Evolutionary conservation across 23 tunicate species (phyloP).

Genomic region (Trididemnum nubilum): DNA sequence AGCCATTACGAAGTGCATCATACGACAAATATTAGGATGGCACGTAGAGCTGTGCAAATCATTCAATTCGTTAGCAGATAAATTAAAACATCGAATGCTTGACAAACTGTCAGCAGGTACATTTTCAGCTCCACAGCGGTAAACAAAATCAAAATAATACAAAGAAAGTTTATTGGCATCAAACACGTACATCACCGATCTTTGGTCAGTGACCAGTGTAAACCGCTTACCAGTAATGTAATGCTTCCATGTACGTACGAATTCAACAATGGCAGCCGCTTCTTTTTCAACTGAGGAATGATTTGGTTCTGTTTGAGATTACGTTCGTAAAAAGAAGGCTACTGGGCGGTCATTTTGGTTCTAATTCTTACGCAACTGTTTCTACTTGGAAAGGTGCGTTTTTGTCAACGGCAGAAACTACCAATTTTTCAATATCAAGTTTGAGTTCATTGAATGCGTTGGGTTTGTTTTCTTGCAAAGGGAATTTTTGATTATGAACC

Average conservation of each 20-base stretch:
- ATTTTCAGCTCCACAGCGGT: neutral
- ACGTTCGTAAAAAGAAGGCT: neutral
- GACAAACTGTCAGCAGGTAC: neutral
- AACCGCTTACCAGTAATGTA: constrained; percentile 1
- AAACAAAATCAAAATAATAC: neutral
- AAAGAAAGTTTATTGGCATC: neutral
- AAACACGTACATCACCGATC: neutral
- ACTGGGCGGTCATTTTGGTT: too few species aligned
- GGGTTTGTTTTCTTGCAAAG: too few species aligned
- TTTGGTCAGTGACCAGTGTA: neutral
- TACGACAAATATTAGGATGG: neutral
- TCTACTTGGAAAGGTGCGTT: too few species aligned
- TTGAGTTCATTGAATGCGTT: too few species aligned
- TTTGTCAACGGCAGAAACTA: too few species aligned
- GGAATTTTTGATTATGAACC: too few species aligned
- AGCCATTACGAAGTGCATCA: neutral
- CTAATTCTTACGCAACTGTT: too few species aligned
- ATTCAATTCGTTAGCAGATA: neutral
- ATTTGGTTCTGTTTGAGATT: neutral
- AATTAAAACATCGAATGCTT: neutral
- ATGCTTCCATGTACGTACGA: constrained; percentile 14
- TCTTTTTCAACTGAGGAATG: neutral
- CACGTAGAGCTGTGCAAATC: neutral
- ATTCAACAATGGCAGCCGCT: constrained; percentile 13
- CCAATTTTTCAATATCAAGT: too few species aligned